Percentiles rank a stretch among this genome's conserved stretches.
phyloP scores from a whole-genome alignment of 2,888 invertebrate genomes.

The Sesia bembeciformis region DNA sequence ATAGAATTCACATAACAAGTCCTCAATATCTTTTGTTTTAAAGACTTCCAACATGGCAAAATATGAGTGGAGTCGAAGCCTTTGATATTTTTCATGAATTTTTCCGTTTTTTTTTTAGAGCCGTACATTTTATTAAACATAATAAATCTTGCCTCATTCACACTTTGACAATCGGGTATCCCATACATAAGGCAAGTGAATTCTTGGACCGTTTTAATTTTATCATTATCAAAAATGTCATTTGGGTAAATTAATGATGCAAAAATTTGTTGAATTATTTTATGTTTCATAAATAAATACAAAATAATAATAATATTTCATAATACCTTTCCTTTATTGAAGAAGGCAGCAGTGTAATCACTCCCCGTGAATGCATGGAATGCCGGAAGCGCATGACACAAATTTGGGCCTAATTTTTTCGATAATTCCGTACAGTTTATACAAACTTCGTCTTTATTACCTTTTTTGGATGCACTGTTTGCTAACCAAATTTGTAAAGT shows the following conservation, averaged over 20 bases:
- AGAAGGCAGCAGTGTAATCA: background rate
- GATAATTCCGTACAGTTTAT: background rate
- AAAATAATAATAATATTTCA: no score
- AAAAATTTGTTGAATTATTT: background rate
- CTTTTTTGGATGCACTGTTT: background rate
- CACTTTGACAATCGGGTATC: background rate
- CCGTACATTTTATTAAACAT: background rate
- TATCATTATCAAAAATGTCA: background rate
- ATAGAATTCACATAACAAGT: no score
- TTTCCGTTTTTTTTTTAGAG: background rate
- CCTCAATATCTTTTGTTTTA: no score
- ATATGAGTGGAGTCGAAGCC: no score
- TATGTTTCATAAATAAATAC: background rate
- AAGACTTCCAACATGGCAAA: no score
- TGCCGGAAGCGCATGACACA: background rate
- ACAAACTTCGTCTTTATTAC: background rate
- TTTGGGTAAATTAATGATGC: background rate
- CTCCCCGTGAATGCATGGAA: background rate
- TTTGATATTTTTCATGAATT: no score
- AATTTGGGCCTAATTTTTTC: background rate
- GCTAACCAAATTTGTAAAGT: background rate
- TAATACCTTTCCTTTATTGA: background rate
- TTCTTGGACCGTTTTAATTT: background rate
- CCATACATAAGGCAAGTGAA: background rate
- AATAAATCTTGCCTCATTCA: background rate